Evolutionary conservation across 37 sponge, comb jelly and placozoan genomes (phyloP), one percentile per base, ranked within the genome.

Genomic region (Crambe crambe): DNA sequence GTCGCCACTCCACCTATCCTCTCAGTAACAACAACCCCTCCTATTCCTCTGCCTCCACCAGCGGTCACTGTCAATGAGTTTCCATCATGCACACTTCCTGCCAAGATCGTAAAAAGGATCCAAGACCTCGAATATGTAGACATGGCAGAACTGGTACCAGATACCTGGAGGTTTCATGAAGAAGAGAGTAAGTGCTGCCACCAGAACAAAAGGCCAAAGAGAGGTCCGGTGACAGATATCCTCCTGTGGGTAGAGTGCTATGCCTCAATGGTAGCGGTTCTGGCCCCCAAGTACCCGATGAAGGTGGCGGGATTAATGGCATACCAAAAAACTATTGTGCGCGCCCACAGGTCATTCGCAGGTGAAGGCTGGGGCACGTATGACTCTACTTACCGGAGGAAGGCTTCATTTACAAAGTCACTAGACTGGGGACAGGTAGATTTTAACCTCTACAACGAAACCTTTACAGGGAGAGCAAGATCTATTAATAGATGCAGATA

Each of bases 351-450:
- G 29, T 62, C 63, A 8, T 62, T 8, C 17, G 29, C 25, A 36
- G 63, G 22, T n/a, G 63, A 62, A 25, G 44, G 44, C 44, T 83
- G 83, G 83, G 77, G 67, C 20, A 61, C 36, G 4, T 84, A 84
- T 34, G 78, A 85, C 43, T 29, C 6, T 1, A n/a, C 21, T 31
- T 76, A 77, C 30, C 37, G 78, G 6, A 26, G 78, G 1, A 44
- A 70, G 40, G 85, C 78, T 0, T 37, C 42, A 25, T 35, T 21
- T 22, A 71, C 43, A 29, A 32, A 58, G 12, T 57, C 34, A 32
- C 78, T 85, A 9, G 65, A 85, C 51, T 85, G 85, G 85, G 41
- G 37, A 17, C 12, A 29, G n/a, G 36, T 70, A 31, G 85, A 85
- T 37, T 30, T 37, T 12, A 34, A n/a, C 2, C 62, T 85, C 32